A percentile compares a stretch with the other conserved stretches of the same genome.
phyloP scores from a whole-genome alignment of 2,113 vertebrate species.

The Dipodomys merriami region DNA sequence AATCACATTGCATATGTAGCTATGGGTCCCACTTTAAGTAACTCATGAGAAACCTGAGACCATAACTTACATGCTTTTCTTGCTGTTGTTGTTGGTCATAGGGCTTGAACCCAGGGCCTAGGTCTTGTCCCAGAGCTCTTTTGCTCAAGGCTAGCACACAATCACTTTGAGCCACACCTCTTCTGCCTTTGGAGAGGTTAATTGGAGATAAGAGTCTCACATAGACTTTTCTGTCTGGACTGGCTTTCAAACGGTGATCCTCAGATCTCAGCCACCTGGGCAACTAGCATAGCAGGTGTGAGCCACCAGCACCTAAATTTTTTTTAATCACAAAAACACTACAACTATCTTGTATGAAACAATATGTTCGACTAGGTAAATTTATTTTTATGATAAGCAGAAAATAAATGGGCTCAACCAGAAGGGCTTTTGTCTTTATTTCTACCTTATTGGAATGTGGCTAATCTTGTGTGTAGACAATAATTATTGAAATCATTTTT shows the following conservation, averaged over 20 bases:
- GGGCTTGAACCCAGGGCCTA: too few relatives aligned
- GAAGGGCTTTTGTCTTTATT: slow-evolving; percentile 3
- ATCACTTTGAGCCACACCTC: too few relatives aligned
- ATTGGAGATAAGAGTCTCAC: too few relatives aligned
- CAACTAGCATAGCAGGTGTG: too few relatives aligned
- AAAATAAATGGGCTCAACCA: neutral
- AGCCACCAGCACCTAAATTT: neutral
- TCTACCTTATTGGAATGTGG: neutral
- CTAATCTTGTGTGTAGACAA: neutral
- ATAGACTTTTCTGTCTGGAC: too few relatives aligned
- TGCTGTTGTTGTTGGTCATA: neutral
- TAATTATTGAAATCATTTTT: neutral
- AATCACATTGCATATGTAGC: neutral
- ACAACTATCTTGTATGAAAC: neutral
- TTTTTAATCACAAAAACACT: slow-evolving; percentile 2
- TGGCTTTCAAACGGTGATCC: too few relatives aligned
- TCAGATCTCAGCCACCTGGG: too few relatives aligned
- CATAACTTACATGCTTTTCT: neutral
- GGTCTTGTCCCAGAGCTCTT: too few relatives aligned
- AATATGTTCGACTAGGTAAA: neutral
- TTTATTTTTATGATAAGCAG: neutral
- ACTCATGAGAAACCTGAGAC: neutral
- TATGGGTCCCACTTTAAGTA: neutral
- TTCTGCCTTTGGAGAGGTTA: too few relatives aligned
- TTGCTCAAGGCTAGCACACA: too few relatives aligned